A percentile compares a stretch with the other conserved stretches of the same genome.
phyloP scores from a whole-genome alignment of 2,113 vertebrate genomes.

The Ranitomeya variabilis region DNA sequence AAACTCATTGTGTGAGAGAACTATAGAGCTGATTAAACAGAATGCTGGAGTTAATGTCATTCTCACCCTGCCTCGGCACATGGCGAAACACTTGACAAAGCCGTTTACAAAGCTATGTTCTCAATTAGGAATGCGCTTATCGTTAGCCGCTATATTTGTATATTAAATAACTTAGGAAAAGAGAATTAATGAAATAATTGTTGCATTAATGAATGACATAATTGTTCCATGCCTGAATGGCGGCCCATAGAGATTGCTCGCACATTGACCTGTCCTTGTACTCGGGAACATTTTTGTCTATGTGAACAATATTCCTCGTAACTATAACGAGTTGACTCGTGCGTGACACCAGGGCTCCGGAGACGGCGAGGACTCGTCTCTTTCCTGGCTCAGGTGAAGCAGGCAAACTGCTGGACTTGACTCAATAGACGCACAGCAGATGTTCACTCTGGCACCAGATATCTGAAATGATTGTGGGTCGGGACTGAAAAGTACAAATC shows the following conservation, averaged over 20 bases:
- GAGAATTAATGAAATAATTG: conserved; percentile 30
- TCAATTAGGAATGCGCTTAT: not conserved
- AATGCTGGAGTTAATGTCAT: conserved; percentile 7
- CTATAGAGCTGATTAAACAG: not conserved
- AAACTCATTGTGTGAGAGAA: not conserved
- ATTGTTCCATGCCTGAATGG: conserved; percentile 20
- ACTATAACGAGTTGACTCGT: conserved; percentile 35
- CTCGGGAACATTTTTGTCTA: conserved; percentile 11
- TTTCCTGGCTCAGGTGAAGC: conserved; percentile 38
- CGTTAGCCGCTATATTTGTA: conserved; percentile 1
- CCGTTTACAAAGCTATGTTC: conserved; percentile 22
- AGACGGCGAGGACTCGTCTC: conserved; percentile 12
- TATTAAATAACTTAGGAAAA: conserved; percentile 12
- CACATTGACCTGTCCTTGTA: conserved; percentile 14
- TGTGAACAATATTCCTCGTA: conserved; percentile 18
- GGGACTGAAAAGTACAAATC: conserved; percentile 34
- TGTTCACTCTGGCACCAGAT: conserved; percentile 45
- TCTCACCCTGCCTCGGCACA: conserved; percentile 1
- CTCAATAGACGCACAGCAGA: conserved; percentile 51
- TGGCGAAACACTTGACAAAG: conserved; percentile 16
- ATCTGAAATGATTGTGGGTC: conserved; percentile 7
- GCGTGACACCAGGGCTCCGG: conserved; percentile 36
- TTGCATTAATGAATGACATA: conserved; percentile 36
- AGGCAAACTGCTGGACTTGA: conserved; percentile 35
- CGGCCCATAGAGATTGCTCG: not conserved